Percentiles rank a stretch among this genome's conserved stretches.
Evolutionary conservation across 2,888 invertebrate species (phyloP).

Genomic region (Drosophila testacea): DNA sequence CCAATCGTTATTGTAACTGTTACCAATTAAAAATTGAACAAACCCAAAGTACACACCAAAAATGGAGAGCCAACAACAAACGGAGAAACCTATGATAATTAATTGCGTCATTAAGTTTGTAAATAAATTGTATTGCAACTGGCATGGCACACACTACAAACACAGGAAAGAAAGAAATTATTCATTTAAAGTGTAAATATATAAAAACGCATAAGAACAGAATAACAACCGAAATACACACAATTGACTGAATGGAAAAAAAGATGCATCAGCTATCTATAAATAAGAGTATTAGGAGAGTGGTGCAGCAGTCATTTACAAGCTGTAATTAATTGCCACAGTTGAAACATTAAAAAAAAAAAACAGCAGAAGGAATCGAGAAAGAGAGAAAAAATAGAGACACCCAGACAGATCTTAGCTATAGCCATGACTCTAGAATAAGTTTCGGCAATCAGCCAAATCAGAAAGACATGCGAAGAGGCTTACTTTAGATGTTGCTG

Average conservation of each 20-base stretch:
- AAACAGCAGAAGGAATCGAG: neutral
- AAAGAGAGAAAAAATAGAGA: neutral
- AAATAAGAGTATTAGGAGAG: conserved; percentile 3
- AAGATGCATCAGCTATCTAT: conserved; percentile 7
- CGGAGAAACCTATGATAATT: conserved; percentile 52
- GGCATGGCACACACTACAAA: conserved; percentile 54
- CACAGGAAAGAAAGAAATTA: conserved; percentile 32
- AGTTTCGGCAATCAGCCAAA: conserved; percentile 46
- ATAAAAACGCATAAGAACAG: conserved; percentile 25
- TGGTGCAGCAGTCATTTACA: conserved; percentile 55
- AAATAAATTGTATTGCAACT: conserved; percentile 74
- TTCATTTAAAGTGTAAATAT: conserved; percentile 72
- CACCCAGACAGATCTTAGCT: conserved; percentile 11
- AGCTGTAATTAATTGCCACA: conserved; percentile 59
- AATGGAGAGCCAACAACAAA: conserved; percentile 33
- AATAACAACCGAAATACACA: conserved; percentile 29
- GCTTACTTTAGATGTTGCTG: conserved; percentile 57
- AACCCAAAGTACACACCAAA: conserved; percentile 27
- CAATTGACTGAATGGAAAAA: conserved; percentile 45
- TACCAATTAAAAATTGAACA: conserved; percentile 70
- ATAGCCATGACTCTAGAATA: conserved; percentile 31
- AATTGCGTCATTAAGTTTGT: conserved; percentile 77
- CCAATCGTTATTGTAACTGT: conserved; percentile 68
- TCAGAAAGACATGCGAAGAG: conserved; percentile 18
- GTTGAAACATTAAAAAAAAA: conserved; percentile 14